Conservation (phyloP, 1,140 invertebrate species). For the Philotrypesis tridentata region DNA sequence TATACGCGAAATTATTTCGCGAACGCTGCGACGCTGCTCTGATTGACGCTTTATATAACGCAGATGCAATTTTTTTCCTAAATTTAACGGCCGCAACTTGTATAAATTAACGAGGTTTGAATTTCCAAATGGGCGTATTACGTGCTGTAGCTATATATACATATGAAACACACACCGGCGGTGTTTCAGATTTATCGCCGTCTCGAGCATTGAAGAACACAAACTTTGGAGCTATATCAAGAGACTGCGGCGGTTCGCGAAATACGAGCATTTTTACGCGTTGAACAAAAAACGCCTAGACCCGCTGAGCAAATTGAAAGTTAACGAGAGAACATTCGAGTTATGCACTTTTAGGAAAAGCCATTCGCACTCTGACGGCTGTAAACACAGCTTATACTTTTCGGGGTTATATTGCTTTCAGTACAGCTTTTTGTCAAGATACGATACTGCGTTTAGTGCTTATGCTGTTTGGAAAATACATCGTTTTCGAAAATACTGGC, state of each 20-base stretch:
- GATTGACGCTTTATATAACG: no score
- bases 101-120: no score
- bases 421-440: background rate
- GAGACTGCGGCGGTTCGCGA: background rate
- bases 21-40: background rate
- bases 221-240: no score
- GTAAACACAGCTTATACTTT: background rate
- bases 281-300: background rate
- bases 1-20: background rate
- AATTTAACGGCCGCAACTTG: no score
- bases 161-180: no score
- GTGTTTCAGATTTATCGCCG: background rate
- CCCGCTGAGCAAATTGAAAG: conserved; percentile 24
- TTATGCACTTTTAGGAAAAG: conserved; percentile 8
- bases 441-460: background rate
- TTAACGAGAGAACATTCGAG: conserved; percentile 29
- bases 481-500: no score
- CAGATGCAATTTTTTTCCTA: no score
- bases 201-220: background rate
- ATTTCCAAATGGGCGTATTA: no score
- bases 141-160: no score
- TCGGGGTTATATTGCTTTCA: background rate
- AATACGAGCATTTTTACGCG: background rate
- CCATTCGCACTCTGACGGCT: conserved; percentile 1
- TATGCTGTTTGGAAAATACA: no score